phyloP scores from a whole-genome alignment of 1,140 invertebrate species.

The Trichomalopsis sarcophagae region DNA sequence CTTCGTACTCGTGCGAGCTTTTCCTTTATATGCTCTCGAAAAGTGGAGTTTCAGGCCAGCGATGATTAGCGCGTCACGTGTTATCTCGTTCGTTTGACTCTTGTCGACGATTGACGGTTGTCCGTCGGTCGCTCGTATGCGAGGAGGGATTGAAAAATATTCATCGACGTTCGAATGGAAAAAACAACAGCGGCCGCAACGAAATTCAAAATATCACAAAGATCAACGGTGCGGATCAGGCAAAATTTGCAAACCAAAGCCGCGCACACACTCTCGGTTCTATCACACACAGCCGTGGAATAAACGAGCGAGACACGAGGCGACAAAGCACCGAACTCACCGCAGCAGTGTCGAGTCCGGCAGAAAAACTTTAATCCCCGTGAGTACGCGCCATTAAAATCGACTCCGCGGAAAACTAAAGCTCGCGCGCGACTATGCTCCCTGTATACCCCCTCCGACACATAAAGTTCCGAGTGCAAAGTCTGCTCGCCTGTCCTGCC shows the following conservation, averaged over 20 bases:
- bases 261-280: neutral
- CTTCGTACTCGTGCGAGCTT: too few relatives aligned
- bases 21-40: too few relatives aligned
- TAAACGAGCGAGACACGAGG: neutral
- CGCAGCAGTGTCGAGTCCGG: neutral
- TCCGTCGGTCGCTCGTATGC: too few relatives aligned
- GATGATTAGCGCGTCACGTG: too few relatives aligned
- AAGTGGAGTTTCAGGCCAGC: too few relatives aligned
- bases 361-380: constrained; percentile 30
- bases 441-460: neutral
- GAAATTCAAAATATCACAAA: neutral
- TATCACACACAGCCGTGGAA: neutral
- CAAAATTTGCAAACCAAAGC: neutral
- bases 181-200: neutral
- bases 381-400: constrained; percentile 36
- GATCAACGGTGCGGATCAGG: neutral
- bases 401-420: constrained; percentile 25
- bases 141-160: too few relatives aligned
- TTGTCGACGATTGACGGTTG: too few relatives aligned
- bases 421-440: neutral
- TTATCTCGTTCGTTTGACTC: too few relatives aligned
- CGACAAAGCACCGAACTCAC: neutral
- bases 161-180: neutral
- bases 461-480: constrained; percentile 49
- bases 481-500: constrained; percentile 36